Evolutionary conservation across 2,113 vertebrate genomes (phyloP).

Genomic region (Cinclus cinclus): DNA sequence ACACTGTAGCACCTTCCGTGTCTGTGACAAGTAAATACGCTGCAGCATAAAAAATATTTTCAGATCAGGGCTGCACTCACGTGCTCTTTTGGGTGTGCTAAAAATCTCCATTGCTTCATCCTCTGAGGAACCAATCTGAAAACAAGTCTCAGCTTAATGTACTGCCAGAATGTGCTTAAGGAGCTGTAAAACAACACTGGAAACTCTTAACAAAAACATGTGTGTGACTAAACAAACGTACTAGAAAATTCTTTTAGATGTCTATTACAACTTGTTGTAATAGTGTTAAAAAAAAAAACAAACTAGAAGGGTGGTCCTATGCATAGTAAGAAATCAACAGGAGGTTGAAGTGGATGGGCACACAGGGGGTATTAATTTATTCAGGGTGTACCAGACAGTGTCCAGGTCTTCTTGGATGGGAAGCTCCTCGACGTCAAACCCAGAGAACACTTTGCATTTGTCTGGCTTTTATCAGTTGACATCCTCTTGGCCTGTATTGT

Average conservation of each 20-base stretch:
- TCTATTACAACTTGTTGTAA: not conserved
- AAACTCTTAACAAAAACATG: not conserved
- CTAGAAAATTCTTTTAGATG: not conserved
- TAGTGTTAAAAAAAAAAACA: not conserved
- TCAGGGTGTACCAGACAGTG: not conserved
- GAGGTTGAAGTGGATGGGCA: not conserved
- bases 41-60: not conserved
- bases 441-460: not conserved
- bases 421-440: not conserved
- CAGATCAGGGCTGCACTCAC: not conserved
- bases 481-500: not conserved
- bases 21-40: not conserved
- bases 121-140: not conserved
- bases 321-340: not conserved
- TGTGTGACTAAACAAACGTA: not conserved
- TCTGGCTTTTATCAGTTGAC: slow-evolving; percentile 48
- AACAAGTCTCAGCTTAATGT: not conserved
- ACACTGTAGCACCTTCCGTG: not conserved
- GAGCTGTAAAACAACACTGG: not conserved
- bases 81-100: not conserved
- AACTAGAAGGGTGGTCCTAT: not conserved
- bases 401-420: accelerated
- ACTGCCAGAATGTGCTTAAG: not conserved
- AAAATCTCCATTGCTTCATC: not conserved
- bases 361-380: not conserved